Base-by-base conservation (phyloP, 2,797 vertebrate species). In the Huso huso region DNA sequence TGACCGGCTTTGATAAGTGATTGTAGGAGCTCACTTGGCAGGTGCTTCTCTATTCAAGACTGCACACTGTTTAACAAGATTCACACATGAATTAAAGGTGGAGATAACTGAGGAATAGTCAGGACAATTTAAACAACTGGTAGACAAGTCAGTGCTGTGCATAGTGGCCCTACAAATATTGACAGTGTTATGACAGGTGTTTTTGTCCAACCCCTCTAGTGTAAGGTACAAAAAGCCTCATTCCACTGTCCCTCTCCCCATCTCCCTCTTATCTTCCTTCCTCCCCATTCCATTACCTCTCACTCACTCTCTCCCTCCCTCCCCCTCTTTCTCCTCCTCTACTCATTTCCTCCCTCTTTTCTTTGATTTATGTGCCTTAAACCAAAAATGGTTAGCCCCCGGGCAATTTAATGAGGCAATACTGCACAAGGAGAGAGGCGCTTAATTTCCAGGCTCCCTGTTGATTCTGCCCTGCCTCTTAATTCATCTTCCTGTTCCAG, bases 401-500 rank as follows among this genome's bases (percentile, higher is more conserved):
- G 4, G 64, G 69, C 61, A 48, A 50, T 61, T 63, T 63, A 51
- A 63, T 66, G 49, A 23, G 63, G 51, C 23, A 62, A 18, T 59
- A 51, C 61, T 48, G 69, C 64, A 37, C 5, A 37, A 37, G 48
- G 60, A 52, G 6, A 23, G 63, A 15, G 37, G 66, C 37, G 63
- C 49, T 13, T 49, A 12, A 53, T 23, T 64, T 67, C 48, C 49
- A 23, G 15, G 10, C 15, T 13, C 51, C 37, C 49, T 68, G 66
- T 61, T 48, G 7, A 65, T 53, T 23, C 15, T 8, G 49, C 23
- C 15, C 37, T 8, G 49, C 48, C 61, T 49, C 68, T 66, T 70
- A 65, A 76, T 70, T 68, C 64, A 49, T 76, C 67, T 76, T 72
- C 68, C 67, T 69, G 23, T 66, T 48, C 49, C 15, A 57, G 70